These are phyloP conservation scores for Drosophila bipectinata DNA, from an alignment of 1,140 invertebrate species.

Conservation along the genomic window DNA sequence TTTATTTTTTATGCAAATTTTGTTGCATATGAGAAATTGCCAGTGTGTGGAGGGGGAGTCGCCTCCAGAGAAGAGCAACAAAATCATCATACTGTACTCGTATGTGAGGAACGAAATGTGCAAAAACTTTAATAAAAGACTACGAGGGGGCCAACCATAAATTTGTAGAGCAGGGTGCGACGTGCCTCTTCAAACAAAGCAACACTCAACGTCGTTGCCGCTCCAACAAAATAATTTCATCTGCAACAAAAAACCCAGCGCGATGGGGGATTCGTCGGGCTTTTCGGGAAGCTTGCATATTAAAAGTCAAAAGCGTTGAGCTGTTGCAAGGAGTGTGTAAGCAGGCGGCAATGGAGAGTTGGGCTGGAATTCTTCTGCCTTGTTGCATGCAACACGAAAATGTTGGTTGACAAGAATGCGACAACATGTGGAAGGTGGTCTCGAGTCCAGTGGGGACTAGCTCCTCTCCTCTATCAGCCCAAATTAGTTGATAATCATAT, in stretches of 20 bases:
- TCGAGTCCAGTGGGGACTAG: slow-evolving; percentile 8
- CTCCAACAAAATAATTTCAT: slow-evolving; percentile 75
- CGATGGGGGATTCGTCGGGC: background rate
- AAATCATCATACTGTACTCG: slow-evolving; percentile 41
- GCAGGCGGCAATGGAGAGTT: background rate
- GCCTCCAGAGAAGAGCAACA: slow-evolving; percentile 8
- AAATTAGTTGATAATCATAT: slow-evolving; percentile 74
- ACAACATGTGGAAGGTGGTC: slow-evolving; percentile 36
- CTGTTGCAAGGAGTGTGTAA: slow-evolving; percentile 30
- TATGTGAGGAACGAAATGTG: slow-evolving; percentile 65
- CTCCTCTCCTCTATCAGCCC: background rate
- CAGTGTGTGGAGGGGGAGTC: slow-evolving; percentile 14
- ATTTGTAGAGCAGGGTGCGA: slow-evolving; percentile 56
- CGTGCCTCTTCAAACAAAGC: slow-evolving; percentile 79
- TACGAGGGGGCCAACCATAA: slow-evolving; percentile 46
- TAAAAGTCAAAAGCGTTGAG: slow-evolving; percentile 79
- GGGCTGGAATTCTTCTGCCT: slow-evolving; percentile 32
- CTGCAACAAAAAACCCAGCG: slow-evolving; percentile 46
- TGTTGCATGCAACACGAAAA: slow-evolving; percentile 71
- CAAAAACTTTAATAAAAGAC: slow-evolving; percentile 76
- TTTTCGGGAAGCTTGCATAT: slow-evolving; percentile 68
- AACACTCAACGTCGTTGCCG: slow-evolving; percentile 65
- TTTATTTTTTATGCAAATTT: slow-evolving; percentile 80
- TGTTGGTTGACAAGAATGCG: slow-evolving; percentile 72
- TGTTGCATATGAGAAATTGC: slow-evolving; percentile 78